A percentile compares a stretch with the other conserved stretches of the same genome.
These are phyloP conservation scores for Cyphomyrus discorhynchus DNA, from an alignment of 2,113 vertebrate species.

Conservation along the genomic window DNA sequence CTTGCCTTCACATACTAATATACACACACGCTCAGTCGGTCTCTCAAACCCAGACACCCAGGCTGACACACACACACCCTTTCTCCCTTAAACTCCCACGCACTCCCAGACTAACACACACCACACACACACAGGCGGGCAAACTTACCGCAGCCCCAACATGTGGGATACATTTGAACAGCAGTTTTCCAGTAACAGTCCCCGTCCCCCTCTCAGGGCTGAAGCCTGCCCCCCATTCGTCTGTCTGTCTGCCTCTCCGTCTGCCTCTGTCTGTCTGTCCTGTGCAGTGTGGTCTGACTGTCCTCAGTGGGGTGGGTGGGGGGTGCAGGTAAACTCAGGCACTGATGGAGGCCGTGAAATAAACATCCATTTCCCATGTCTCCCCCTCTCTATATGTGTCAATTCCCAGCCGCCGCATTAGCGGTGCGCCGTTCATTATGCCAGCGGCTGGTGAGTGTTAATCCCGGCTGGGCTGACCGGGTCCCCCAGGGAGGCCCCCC, in stretches of 20 bases:
- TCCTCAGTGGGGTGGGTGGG: not conserved
- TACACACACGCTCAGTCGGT: conserved; percentile 10
- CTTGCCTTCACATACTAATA: conserved; percentile 15
- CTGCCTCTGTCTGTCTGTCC: not conserved
- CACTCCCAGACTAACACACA: conserved; percentile 35
- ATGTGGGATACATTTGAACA: conserved; percentile 7
- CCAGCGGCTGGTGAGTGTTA: not conserved
- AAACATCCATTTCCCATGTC: conserved; percentile 1
- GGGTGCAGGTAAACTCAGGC: not conserved
- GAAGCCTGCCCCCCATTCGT: not conserved
- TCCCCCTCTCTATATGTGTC: not conserved
- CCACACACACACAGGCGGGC: conserved; percentile 12
- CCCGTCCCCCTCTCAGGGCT: not conserved
- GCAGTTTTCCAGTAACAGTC: conserved; percentile 5
- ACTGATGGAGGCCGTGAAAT: not conserved
- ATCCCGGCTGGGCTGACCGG: not conserved
- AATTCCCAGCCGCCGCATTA: not conserved
- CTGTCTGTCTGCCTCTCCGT: not conserved
- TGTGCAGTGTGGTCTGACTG: not conserved
- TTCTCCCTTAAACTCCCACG: conserved; percentile 4
- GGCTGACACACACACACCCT: conserved; percentile 4
- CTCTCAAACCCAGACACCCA: conserved; percentile 17
- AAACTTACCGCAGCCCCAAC: not conserved
- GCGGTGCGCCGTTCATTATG: not conserved
- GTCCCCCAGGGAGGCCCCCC: not conserved